These are phyloP conservation scores for Tetragnatha versicolor DNA, from an alignment of 1,140 invertebrate species.

Conservation along the genomic window DNA sequence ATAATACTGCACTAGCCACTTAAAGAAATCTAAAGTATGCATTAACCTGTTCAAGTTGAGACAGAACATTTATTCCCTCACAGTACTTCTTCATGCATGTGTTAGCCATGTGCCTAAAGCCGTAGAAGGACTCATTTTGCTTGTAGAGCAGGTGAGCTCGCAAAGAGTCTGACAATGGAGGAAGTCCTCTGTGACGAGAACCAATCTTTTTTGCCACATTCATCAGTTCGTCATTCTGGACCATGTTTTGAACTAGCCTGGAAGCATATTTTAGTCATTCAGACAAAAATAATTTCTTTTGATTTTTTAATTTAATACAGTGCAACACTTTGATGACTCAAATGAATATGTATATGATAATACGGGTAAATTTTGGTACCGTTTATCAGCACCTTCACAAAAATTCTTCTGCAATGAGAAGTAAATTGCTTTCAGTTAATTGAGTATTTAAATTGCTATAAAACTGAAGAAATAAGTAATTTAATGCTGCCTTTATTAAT, in stretches of 20 bases:
- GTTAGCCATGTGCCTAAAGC: slow-evolving; percentile 34
- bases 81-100: slow-evolving; percentile 22
- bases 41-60: slow-evolving; percentile 24
- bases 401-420: not conserved
- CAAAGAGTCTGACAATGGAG: not conserved
- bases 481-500: not conserved
- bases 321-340: not conserved
- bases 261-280: too few relatives aligned
- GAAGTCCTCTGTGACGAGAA: slow-evolving; percentile 1
- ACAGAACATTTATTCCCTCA: slow-evolving; percentile 18
- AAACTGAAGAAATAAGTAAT: not conserved
- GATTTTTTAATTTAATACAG: not conserved
- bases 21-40: not conserved
- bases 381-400: not conserved
- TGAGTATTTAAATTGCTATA: not conserved
- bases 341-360: not conserved
- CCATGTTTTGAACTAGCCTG: slow-evolving; percentile 19
- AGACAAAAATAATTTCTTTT: not conserved
- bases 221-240: slow-evolving; percentile 6
- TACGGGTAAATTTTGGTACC: not conserved
- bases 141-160: not conserved
- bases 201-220: not conserved
- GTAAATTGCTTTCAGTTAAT: not conserved
- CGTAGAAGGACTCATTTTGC: slow-evolving; percentile 4
- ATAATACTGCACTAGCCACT: not conserved